These are phyloP conservation scores for Drosophila glabriapex DNA, from an alignment of 2,888 invertebrate genomes.

Conservation along the genomic window DNA sequence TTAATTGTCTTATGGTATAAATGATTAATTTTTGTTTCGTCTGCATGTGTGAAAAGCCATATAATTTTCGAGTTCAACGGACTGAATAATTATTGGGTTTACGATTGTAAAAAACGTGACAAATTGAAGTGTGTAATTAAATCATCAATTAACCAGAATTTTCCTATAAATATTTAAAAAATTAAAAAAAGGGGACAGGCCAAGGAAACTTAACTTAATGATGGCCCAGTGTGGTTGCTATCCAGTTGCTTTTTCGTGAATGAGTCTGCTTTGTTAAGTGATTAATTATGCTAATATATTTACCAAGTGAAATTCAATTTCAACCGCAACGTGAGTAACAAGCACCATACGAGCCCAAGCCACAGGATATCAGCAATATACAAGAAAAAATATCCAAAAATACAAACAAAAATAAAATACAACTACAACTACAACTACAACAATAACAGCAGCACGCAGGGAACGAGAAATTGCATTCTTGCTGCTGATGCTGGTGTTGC, in stretches of 20 bases:
- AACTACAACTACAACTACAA: slow-evolving; percentile 33
- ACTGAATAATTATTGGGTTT: background rate
- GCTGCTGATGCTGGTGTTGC: slow-evolving; percentile 24
- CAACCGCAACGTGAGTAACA: slow-evolving; percentile 57
- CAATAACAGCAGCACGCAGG: slow-evolving; percentile 39
- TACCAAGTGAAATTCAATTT: slow-evolving; percentile 74
- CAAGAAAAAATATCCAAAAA: slow-evolving; percentile 47
- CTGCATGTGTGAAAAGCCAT: background rate
- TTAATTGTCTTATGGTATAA: background rate
- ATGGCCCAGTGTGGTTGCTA: slow-evolving; percentile 8
- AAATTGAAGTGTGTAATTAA: slow-evolving; percentile 6
- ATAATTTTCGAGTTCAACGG: background rate
- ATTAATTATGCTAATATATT: slow-evolving; percentile 78
- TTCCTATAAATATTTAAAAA: slow-evolving; percentile 1
- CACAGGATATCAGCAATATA: slow-evolving; percentile 48
- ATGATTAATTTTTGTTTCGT: background rate
- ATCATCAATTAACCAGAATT: slow-evolving; percentile 23
- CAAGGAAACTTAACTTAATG: slow-evolving; percentile 12
- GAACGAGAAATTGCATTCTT: slow-evolving; percentile 60
- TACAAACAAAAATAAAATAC: slow-evolving; percentile 34
- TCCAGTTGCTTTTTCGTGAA: slow-evolving; percentile 9
- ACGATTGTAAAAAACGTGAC: background rate
- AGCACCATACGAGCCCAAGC: slow-evolving; percentile 34
- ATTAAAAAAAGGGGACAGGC: background rate
- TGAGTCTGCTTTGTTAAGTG: slow-evolving; percentile 56